Base-by-base conservation (phyloP, 2,888 invertebrate species). In the Apodemia duryi region DNA sequence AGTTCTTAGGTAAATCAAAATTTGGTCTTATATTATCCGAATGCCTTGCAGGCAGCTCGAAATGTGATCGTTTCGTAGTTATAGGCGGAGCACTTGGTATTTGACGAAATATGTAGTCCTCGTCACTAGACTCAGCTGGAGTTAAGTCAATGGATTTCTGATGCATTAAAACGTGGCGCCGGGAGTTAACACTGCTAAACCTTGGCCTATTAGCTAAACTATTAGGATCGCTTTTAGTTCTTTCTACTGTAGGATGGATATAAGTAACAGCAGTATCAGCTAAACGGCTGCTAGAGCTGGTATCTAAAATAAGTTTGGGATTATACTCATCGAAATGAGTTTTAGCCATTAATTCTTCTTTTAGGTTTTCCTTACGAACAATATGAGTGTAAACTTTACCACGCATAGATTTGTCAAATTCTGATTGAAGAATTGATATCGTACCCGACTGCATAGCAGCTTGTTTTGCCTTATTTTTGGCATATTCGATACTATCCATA, bases 221-320 rank as follows among this genome's bases (percentile, higher is more conserved):
- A 80, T 96, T 96, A 0, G 97, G 97, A 90, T 97, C 97, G 75
- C 97, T 97, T 81, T 97, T 97, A 5, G 97, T 97, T 69, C 97
- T 93, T 81, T 96, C 97, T 0, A 96, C 96, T 0, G 95, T 95
- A 35, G 95, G 94, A 78, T 95, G 96, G 6, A 93, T 88, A 74
- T 94, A 95, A 10, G 91, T 92, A 13, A 93, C 85, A 6, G 92
- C 88, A 7, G 85, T 91, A 72, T 94, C 91, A 11, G 91, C 85
- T 35, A 92, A 80, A 63, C 91, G 86, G 70, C 92, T 92, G 69
- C 89, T 92, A 29, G 94, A 93, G 72, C 92, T 92, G 1, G 93
- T 89, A 74, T 93, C 93, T 46, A 92, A 78, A 65, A 93, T 87
- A 60, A 92, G 77, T 79, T 95, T 94, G 0, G 96, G 96, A 83